Evolutionary conservation across 2,113 vertebrate species (phyloP), one percentile per base, ranked within the genome.

Genomic region (Kryptolebias marmoratus): DNA sequence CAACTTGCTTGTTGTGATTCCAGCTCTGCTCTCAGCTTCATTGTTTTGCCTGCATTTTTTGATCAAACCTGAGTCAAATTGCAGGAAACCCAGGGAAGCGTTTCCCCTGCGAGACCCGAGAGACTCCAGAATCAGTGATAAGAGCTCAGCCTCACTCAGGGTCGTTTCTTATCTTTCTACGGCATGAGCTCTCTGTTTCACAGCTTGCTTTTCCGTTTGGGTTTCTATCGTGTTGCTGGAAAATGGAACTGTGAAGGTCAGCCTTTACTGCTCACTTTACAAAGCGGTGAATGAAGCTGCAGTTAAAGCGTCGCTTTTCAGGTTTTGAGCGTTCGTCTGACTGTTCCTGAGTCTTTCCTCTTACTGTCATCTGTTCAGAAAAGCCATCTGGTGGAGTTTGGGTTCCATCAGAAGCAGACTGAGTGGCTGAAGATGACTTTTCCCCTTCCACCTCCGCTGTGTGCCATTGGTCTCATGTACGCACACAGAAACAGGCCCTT

Each of bases 1-100:
- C 54, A 48, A 30, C 75, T 59, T n/a, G 54, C 71, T 86, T 87
- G 86, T 89, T 91, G 73, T 90, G 85, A 83, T 74, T 81, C 61
- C 44, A n/a, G 18, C 32, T 32, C 31, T 11, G n/a, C 56, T 65
- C 69, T 75, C 73, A 39, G 53, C 14, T 72, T 79, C 78, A 60
- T 27, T 60, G 22, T 69, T 76, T 75, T 66, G 32, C 31, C 69
- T 68, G 8, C 68, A 57, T 70, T 71, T 78, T 42, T 73, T 44
- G 60, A 16, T 16, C 18, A 67, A 77, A 62, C 27, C 30, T 73
- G 67, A 0, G 27, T 73, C 64, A 63, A 88, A 84, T 77, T 18
- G 70, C 86, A 84, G 86, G 84, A 89, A 87, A 77, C 56, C 28
- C 42, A 45, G 7, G 11, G 22, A 75, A 52, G 63, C 58, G 59